These are phyloP conservation scores for Hyphantria cunea DNA, from an alignment of 1,140 invertebrate species.

Conservation along the genomic window DNA sequence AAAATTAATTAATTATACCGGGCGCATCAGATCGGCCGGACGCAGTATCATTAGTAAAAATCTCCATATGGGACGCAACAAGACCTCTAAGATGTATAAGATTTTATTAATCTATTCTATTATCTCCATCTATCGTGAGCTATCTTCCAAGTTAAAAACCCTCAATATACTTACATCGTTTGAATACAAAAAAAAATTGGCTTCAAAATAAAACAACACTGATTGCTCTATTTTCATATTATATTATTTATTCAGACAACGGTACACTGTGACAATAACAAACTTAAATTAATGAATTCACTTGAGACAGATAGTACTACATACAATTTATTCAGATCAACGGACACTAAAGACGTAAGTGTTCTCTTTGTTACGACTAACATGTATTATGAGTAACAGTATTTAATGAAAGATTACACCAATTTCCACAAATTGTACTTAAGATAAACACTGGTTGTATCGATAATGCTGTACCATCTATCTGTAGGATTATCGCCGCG, in stretches of 20 bases:
- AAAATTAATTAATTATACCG: no score
- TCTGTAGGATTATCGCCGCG: constrained; percentile 13
- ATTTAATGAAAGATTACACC: constrained; percentile 53
- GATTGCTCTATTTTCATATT: constrained; percentile 74
- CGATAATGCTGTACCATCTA: constrained; percentile 16
- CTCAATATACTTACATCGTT: no score
- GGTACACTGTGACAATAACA: constrained; percentile 78
- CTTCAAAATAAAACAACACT: constrained; percentile 61
- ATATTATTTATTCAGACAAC: constrained; percentile 74
- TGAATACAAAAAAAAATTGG: constrained; percentile 1
- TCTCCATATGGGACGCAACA: no score
- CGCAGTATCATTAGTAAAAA: no score
- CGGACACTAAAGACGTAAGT: constrained; percentile 57
- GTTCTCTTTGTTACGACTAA: constrained; percentile 53
- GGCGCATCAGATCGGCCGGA: no score
- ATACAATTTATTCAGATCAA: constrained; percentile 56
- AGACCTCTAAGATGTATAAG: no score
- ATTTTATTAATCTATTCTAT: no score
- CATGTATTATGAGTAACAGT: constrained; percentile 46
- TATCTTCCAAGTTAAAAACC: no score
- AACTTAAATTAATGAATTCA: constrained; percentile 76
- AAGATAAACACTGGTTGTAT: constrained; percentile 41
- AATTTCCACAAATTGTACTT: constrained; percentile 51
- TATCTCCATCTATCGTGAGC: no score
- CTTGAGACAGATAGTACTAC: constrained; percentile 48